A percentile compares a stretch with the other conserved stretches of the same genome.
These are phyloP conservation scores for Bombylius discolor DNA, from an alignment of 2,888 invertebrate genomes.

Conservation along the genomic window DNA sequence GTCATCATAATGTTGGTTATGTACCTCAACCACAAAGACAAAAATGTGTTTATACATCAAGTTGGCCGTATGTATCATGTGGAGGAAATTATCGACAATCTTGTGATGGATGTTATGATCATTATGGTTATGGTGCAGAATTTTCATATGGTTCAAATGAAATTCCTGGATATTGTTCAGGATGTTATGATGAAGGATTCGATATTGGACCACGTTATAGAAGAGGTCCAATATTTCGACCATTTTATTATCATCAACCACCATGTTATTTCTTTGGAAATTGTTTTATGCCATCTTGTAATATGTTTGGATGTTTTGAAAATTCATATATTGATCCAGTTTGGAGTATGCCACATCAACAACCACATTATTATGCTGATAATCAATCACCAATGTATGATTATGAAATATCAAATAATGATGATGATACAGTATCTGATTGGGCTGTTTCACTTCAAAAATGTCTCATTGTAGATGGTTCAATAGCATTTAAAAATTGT, in stretches of 20 bases:
- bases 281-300: constrained; percentile 5
- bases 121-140: constrained; percentile 11
- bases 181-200: constrained; percentile 15
- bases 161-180: constrained; percentile 5
- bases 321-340: constrained; percentile 7
- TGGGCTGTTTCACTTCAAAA: constrained; percentile 10
- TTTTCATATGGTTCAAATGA: constrained; percentile 3
- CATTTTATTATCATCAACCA: constrained; percentile 12
- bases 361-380: not conserved
- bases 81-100: constrained; percentile 7
- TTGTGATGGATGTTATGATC: constrained; percentile 16
- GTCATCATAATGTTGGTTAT: constrained; percentile 8
- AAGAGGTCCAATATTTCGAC: constrained; percentile 13
- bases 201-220: constrained; percentile 12
- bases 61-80: constrained; percentile 15
- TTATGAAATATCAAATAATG: constrained; percentile 1
- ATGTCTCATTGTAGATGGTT: constrained; percentile 13
- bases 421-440: not conserved
- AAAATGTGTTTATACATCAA: constrained; percentile 7
- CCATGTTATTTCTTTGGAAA: constrained; percentile 12
- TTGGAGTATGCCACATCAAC: not conserved
- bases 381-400: not conserved
- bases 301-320: constrained; percentile 5
- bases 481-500: constrained; percentile 11
- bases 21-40: constrained; percentile 13